Percentiles rank a stretch among this genome's conserved stretches.
These are phyloP conservation scores for Addax nasomaculatus DNA, from an alignment of 2,113 vertebrate species.

Conservation along the genomic window DNA sequence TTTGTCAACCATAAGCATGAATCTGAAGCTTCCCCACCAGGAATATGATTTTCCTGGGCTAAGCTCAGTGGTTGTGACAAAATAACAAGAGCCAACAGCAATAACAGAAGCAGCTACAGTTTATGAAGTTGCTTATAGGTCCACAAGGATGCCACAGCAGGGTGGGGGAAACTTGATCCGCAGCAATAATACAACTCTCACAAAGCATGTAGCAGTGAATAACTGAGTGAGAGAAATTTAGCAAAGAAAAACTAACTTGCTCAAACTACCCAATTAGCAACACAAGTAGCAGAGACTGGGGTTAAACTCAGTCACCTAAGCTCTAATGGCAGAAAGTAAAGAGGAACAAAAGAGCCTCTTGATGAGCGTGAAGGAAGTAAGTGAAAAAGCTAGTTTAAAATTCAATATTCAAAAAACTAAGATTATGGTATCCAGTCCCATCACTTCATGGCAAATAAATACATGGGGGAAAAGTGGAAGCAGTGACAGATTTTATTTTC, in stretches of 20 bases:
- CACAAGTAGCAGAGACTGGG: not conserved
- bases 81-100: not conserved
- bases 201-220: not conserved
- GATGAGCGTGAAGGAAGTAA: not conserved
- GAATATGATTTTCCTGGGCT: not conserved
- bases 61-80: not conserved
- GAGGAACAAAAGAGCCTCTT: not conserved
- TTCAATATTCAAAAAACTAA: not conserved
- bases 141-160: not conserved
- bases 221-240: not conserved
- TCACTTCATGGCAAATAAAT: not conserved
- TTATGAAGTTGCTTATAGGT: not conserved
- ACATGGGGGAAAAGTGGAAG: not conserved
- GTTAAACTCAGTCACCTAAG: not conserved
- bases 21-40: not conserved
- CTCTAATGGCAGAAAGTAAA: not conserved
- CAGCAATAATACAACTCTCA: not conserved
- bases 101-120: not conserved
- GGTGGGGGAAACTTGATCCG: not conserved
- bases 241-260: not conserved
- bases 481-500: not conserved
- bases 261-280: not conserved
- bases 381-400: not conserved
- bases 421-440: not conserved
- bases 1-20: not conserved